Evolutionary conservation across 2,888 invertebrate genomes (phyloP), one percentile per base, ranked within the genome.

Genomic region (Volucella zonaria): DNA sequence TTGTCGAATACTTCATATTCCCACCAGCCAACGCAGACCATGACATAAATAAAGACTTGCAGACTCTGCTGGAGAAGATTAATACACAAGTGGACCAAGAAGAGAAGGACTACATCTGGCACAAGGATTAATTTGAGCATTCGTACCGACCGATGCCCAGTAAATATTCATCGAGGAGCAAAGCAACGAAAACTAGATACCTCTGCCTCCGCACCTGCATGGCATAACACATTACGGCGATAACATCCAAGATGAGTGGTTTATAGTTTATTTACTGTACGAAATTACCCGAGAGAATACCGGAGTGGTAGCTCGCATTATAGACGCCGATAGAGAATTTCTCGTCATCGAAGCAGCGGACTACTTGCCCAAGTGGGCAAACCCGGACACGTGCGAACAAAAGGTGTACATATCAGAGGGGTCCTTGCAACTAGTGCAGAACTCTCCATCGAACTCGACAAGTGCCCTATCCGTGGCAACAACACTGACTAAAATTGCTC

Each of bases 181-280:
- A 80, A 88, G 88, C 47, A 86, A 82, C 71, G 85, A 87, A 52
- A 82, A 70, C 42, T 75, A 76, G 14, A 77, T 93, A 87, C 87
- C 88, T 78, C 88, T 93, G 42, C 94, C 95, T 67, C 93, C 94
- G 9, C 95, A 96, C 91, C 93, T 97, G 54, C 93, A 95, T 89
- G 97, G 97, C 52, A 93, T 94, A 40, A 95, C 96, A 15, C 95
- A 95, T 90, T 98, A 95, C 92, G 98, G 97, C 38, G 98, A 98
- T 88, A 98, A 98, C 90, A 95, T 98, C 87, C 97, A 97, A 90
- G 98, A 99, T 92, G 99, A 99, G 92, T 99, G 98, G 98, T 97
- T 97, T 89, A 95, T 97, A 89, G 96, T 98, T 0, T 95, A 95
- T 91, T 91, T 98, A 43, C 91, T 98, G 66, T 93, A 94, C 83